A percentile compares a stretch with the other conserved stretches of the same genome.
Conservation (phyloP, 1,140 invertebrate genomes). For the Asbolus verrucosus region DNA sequence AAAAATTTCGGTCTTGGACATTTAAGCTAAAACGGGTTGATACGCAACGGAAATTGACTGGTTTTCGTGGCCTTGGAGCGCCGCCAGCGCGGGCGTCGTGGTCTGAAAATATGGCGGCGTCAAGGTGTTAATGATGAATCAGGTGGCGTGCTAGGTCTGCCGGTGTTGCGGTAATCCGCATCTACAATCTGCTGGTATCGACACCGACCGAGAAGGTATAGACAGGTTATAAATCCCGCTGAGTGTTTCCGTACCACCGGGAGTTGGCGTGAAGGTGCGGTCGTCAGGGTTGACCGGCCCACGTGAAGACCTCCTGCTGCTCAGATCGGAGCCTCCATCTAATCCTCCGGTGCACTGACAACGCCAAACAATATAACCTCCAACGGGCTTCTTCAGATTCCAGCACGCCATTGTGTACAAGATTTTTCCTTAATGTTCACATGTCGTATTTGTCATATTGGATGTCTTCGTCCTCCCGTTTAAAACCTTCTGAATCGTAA, state of each 20-base stretch:
- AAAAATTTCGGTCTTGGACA: too few relatives aligned
- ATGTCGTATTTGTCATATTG: slow-evolving; percentile 43
- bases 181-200: not conserved
- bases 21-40: too few relatives aligned
- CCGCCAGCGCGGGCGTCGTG: too few relatives aligned
- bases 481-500: too few relatives aligned
- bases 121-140: too few relatives aligned
- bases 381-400: slow-evolving; percentile 46
- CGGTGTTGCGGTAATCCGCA: too few relatives aligned
- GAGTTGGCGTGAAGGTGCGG: slow-evolving; percentile 55
- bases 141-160: too few relatives aligned
- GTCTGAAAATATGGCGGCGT: too few relatives aligned
- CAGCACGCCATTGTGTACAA: slow-evolving; percentile 40
- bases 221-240: slow-evolving; percentile 50
- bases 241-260: slow-evolving; percentile 48
- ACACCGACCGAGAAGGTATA: not conserved
- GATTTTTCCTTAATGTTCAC: slow-evolving; percentile 14
- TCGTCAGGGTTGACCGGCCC: slow-evolving; percentile 53
- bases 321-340: slow-evolving; percentile 9
- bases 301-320: slow-evolving; percentile 49
- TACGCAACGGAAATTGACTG: too few relatives aligned
- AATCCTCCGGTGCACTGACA: slow-evolving; percentile 29
- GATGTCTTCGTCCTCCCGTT: not conserved
- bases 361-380: too few relatives aligned
- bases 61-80: too few relatives aligned